Evolutionary conservation across 2,113 vertebrate species (phyloP), one percentile per base, ranked within the genome.

Genomic region (Anoura caudifer): DNA sequence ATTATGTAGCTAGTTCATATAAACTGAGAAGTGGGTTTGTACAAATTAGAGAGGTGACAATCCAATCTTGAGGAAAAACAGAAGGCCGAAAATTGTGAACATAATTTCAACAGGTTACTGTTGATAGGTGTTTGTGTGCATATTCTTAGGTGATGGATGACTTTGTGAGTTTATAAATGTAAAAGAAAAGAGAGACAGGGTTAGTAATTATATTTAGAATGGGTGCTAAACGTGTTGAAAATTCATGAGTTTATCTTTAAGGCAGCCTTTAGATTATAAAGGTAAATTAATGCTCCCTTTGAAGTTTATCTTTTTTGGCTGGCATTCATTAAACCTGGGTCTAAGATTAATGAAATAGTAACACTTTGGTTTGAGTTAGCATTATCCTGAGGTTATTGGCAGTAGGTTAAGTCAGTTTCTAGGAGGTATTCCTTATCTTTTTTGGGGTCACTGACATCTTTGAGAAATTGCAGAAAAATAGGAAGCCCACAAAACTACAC

Each of bases 391-490:
- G 10, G 24, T 86, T 80, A 54, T 63, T 95, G n/a, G 20, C 45
- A 83, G 4, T 59, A 73, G 26, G 20, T 41, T 85, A 90, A 94
- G 47, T 90, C 63, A 38, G 4, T 95, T 79, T 93, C 61, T 87
- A 67, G 22, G 38, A 79, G 17, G 26, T 72, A 41, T 61, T 80
- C 52, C 26, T 76, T 76, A 88, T 73, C 15, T 12, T 33, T 91
- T 80, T 88, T 56, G 24, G 50, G 28, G 16, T 81, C 65, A 59
- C 47, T 91, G 65, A 76, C 65, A 81, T 24, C 38, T 75, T 93
- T 86, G 28, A 93, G 76, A 91, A 63, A 85, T 17, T 84, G 79
- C 22, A 61, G 59, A 63, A 94, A 96, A 86, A 85, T 90, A 26
- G 24, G 59, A 61, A 92, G 73, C 31, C 14, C 90, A n/a, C 50